Conservation (phyloP, 2,113 vertebrate species). For the Phainopepla nitens region DNA sequence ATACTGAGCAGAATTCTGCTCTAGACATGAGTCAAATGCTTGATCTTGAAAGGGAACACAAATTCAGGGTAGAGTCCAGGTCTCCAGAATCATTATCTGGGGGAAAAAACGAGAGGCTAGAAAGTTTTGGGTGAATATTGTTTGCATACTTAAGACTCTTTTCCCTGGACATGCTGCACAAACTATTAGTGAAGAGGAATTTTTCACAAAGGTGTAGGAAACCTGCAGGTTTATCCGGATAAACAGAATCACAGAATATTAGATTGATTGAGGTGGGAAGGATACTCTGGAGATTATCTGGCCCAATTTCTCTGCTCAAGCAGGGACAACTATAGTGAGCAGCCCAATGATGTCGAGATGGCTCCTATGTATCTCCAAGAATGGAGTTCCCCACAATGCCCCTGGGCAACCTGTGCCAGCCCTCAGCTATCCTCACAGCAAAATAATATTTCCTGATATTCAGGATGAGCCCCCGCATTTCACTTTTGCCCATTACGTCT, state of each 20-base stretch:
- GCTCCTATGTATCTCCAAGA: background rate
- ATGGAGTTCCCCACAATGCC: fast-evolving
- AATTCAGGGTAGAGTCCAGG: background rate
- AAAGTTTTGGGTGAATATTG: background rate
- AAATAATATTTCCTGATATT: background rate
- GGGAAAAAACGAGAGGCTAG: background rate
- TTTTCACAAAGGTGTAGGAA: background rate
- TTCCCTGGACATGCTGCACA: background rate
- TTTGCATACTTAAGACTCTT: background rate
- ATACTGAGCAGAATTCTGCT: background rate
- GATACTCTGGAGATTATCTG: fast-evolving
- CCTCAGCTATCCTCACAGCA: background rate
- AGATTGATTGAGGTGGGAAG: background rate
- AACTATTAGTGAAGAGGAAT: background rate
- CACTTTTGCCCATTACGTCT: background rate
- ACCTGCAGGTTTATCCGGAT: background rate
- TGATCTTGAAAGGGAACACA: background rate
- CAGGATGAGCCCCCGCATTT: background rate
- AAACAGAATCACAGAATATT: background rate
- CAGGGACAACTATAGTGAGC: fast-evolving
- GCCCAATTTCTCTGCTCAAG: background rate
- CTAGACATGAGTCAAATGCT: background rate
- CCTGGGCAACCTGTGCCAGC: background rate
- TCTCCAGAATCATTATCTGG: background rate
- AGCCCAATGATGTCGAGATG: background rate